Evolutionary conservation across 2,797 vertebrate species (phyloP).

Genomic region (Rhynchotus rufescens): DNA sequence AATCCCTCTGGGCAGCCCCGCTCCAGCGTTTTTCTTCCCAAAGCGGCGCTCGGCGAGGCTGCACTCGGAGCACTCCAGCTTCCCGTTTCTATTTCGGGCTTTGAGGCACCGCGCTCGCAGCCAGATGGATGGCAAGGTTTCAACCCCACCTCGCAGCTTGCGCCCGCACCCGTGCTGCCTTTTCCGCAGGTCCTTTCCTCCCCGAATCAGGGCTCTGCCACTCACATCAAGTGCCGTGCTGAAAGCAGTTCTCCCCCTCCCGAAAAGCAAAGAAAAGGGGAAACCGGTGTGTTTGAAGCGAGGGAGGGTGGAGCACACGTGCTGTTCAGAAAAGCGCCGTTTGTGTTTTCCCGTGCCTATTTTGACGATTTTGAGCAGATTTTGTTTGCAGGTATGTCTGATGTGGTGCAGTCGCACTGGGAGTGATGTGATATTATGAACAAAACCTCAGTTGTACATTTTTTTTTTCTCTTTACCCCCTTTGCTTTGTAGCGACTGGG

Average conservation of each 20-base stretch:
- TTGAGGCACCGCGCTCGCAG: conserved; percentile 62
- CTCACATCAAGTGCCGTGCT: conserved; percentile 7
- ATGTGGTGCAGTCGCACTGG: neutral
- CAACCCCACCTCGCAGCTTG: conserved; percentile 48
- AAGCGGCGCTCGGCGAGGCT: conserved; percentile 60
- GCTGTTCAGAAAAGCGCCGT: neutral
- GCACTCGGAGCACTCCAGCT: conserved; percentile 65
- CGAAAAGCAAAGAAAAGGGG: neutral
- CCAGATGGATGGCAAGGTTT: conserved; percentile 74
- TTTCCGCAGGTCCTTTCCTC: conserved; percentile 36
- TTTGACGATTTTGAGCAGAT: neutral
- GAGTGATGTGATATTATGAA: neutral
- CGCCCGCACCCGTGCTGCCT: neutral
- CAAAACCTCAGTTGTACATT: conserved; percentile 45
- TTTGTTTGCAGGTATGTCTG: conserved; percentile 5
- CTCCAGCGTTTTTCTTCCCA: conserved; percentile 61
- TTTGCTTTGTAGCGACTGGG: conserved; percentile 45
- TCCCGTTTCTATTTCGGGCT: conserved; percentile 73
- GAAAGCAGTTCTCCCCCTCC: neutral
- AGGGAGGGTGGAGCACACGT: neutral
- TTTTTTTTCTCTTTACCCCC: conserved; percentile 4
- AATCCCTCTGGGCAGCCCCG: conserved; percentile 60
- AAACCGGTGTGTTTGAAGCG: neutral
- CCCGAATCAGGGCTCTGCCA: conserved; percentile 40
- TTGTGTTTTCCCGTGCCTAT: neutral